phyloP scores from a whole-genome alignment of 2,888 invertebrate genomes.

The Hemicrepidius hirtus region DNA sequence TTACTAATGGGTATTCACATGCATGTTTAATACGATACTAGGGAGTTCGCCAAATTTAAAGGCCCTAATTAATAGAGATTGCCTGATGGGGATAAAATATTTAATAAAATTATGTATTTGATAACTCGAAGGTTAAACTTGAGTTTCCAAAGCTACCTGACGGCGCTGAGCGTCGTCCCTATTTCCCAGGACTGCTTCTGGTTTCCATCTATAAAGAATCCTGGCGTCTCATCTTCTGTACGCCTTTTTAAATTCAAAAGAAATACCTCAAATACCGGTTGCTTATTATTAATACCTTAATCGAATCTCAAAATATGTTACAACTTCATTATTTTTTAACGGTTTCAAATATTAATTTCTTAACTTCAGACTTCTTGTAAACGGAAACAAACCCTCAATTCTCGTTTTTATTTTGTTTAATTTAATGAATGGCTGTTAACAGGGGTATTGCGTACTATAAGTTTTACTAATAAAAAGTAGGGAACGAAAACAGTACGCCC shows the following conservation, averaged over 20 bases:
- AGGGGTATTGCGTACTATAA: too few relatives aligned
- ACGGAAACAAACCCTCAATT: too few relatives aligned
- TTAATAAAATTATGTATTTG: conserved; percentile 48
- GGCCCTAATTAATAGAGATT: conserved; percentile 62
- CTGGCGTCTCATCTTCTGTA: conserved; percentile 12
- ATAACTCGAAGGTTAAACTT: conserved; percentile 38
- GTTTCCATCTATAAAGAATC: conserved; percentile 11
- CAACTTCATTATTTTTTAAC: too few relatives aligned
- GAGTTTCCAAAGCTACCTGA: conserved; percentile 26
- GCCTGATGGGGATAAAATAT: conserved; percentile 43
- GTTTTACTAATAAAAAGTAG: too few relatives aligned
- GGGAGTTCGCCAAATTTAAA: conserved; percentile 63
- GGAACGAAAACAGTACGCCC: too few relatives aligned
- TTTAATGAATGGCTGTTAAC: too few relatives aligned
- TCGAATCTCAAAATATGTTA: neutral
- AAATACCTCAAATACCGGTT: neutral
- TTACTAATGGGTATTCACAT: conserved; percentile 68
- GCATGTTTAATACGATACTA: conserved; percentile 66
- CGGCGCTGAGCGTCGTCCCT: conserved; percentile 3
- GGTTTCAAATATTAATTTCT: too few relatives aligned
- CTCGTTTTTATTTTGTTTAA: too few relatives aligned
- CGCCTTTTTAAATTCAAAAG: neutral
- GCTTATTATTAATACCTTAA: neutral
- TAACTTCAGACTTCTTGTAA: too few relatives aligned
- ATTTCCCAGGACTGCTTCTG: conserved; percentile 30